phyloP scores from a whole-genome alignment of 2,113 vertebrate genomes.

The Redunca redunca region DNA sequence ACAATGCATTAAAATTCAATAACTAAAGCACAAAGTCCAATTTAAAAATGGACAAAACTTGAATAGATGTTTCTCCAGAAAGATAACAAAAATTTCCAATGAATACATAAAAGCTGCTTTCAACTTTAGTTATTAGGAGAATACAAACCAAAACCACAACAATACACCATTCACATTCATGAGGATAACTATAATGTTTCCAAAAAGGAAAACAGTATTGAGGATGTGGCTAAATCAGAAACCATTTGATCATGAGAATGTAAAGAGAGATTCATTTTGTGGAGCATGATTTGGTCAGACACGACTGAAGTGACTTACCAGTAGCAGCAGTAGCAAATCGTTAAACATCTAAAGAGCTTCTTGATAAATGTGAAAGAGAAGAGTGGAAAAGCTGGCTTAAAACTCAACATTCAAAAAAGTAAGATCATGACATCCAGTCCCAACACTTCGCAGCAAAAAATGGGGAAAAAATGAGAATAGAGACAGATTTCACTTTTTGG shows the following conservation, averaged over 20 bases:
- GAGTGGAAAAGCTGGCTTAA: not conserved
- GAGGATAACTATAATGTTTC: not conserved
- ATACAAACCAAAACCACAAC: not conserved
- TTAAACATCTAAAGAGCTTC: not conserved
- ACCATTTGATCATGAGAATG: not conserved
- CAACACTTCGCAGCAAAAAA: not conserved
- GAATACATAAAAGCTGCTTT: not conserved
- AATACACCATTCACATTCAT: not conserved
- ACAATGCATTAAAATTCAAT: not conserved
- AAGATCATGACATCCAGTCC: not conserved
- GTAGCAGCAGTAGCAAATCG: not conserved
- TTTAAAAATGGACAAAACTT: not conserved
- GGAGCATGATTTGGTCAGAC: not conserved
- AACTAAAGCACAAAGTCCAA: not conserved
- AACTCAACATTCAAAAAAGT: not conserved
- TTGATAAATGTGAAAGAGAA: not conserved
- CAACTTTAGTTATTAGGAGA: not conserved
- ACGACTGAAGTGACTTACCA: too few species aligned
- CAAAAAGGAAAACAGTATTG: not conserved
- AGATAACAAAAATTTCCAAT: not conserved
- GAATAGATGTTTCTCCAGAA: not conserved
- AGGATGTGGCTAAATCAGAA: not conserved
- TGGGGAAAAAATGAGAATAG: not conserved
- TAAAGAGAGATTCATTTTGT: not conserved
- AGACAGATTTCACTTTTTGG: not conserved